Percentiles rank a stretch among this genome's conserved stretches.
These are phyloP conservation scores for Rhabdophis nuchalis DNA, from an alignment of 2,797 vertebrate genomes.

Conservation along the genomic window DNA sequence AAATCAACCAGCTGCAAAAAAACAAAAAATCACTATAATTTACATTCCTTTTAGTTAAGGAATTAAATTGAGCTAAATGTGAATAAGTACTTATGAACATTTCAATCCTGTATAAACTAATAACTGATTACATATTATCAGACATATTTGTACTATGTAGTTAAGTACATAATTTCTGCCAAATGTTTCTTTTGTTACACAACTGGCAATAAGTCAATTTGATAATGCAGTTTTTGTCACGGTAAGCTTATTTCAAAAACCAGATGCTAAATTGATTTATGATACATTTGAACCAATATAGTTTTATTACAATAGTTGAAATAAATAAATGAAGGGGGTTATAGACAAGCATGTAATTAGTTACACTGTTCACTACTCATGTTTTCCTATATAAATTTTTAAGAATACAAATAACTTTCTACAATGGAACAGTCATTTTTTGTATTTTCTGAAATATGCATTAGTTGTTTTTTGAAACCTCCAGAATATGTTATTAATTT, in stretches of 20 bases:
- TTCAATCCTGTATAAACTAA: background rate
- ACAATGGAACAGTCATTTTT: background rate
- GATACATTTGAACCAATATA: background rate
- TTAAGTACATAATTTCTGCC: background rate
- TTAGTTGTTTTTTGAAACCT: background rate
- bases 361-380: background rate
- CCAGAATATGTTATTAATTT: background rate
- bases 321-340: background rate
- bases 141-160: background rate
- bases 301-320: background rate
- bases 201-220: background rate
- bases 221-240: background rate
- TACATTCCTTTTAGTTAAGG: background rate
- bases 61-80: background rate
- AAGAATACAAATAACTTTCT: background rate
- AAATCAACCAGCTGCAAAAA: background rate
- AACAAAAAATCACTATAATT: background rate
- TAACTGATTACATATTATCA: background rate
- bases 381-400: background rate
- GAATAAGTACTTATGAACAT: slow-evolving; percentile 1
- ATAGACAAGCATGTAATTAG: background rate
- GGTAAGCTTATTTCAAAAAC: background rate
- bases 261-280: background rate
- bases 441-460: background rate
- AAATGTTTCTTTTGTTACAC: background rate